A percentile compares a stretch with the other conserved stretches of the same genome.
Evolutionary conservation across 1,140 invertebrate species (phyloP).

Genomic region (Adoxophyes honmai): DNA sequence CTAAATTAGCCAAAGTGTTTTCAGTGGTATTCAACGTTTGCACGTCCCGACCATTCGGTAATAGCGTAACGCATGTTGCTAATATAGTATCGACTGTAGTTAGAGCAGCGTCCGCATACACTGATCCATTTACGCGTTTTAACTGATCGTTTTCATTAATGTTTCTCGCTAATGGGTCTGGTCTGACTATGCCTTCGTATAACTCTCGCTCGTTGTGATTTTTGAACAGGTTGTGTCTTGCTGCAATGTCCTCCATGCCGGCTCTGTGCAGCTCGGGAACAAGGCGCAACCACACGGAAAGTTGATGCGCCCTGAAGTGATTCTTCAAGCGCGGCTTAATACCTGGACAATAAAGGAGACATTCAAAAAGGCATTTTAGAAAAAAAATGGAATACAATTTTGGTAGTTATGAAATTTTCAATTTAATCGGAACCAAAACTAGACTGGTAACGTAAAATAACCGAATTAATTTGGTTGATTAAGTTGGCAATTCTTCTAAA

Average conservation of each 20-base stretch:
- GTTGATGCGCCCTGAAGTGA: conserved; percentile 94
- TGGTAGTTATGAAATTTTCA: too few species aligned
- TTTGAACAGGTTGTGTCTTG: conserved; percentile 89
- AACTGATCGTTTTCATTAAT: conserved; percentile 35
- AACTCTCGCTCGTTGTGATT: conserved; percentile 88
- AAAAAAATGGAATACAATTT: too few species aligned
- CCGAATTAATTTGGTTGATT: too few species aligned
- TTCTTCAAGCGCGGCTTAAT: conserved; percentile 94
- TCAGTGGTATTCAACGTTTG: conserved; percentile 78
- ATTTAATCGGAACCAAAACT: too few species aligned
- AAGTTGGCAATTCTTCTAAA: too few species aligned
- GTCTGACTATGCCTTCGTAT: conserved; percentile 89
- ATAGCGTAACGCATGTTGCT: conserved; percentile 68
- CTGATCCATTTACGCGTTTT: conserved; percentile 55
- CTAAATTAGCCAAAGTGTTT: conserved; percentile 85
- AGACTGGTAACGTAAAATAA: too few species aligned
- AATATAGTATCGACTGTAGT: conserved; percentile 69
- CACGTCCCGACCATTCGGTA: conserved; percentile 57
- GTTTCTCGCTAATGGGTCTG: conserved; percentile 83
- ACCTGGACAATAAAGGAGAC: conserved; percentile 76
- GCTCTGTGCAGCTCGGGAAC: conserved; percentile 94
- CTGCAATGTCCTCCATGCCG: conserved; percentile 91
- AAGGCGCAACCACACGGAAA: conserved; percentile 95
- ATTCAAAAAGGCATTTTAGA: too few species aligned
- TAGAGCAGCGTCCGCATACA: conserved; percentile 62